Base-by-base conservation (phyloP, 1,140 invertebrate genomes). In the Subanguina moxae region DNA sequence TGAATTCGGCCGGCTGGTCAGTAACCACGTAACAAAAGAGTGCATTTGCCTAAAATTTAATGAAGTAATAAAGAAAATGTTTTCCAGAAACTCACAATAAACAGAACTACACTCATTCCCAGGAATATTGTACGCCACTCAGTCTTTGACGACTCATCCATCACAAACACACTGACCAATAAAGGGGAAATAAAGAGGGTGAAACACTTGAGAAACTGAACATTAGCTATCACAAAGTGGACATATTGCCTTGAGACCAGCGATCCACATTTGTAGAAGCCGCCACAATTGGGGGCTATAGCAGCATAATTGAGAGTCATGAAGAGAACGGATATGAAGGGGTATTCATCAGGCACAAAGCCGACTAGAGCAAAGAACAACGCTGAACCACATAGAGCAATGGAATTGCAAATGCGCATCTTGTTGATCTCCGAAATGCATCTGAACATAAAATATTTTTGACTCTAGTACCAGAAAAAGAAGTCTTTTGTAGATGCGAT, bases 241-340 rank as follows among this genome's bases (percentile, higher is more conserved):
- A 43, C 45, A 45, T 69, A 69, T 25, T 69, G 67, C 42, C 62
- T 64, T 3, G 74, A 64, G 27, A 65, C 74, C 19, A 76, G 62
- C 7, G 66, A 69, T 57, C 68, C 74, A 27, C 74, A 76, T 57
- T 76, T 76, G 59, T 76, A 76, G 45, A 76, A 76, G 48, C 74
- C 74, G 11, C 74, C 74, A 30, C 68, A 65, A 63, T 76, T 76
- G 0, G 56, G 42, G 1, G 73, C 74, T 45, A 71, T 62, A 19
- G 64, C 38, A 19, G 74, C 62, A 30, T 75, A 65, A 15, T 65
- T 66, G 25, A 71, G 38, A 13, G 57, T 56, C 42, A 76, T 76
- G 21, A 76, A 58, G n/a, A 66, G 25, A 9, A 76, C 64, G 42
- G 70, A 23, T 0, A 64, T 57, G 17, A 70, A 25, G 7, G 59